Percentiles rank a stretch among this genome's conserved stretches.
Evolutionary conservation across 1,140 invertebrate genomes (phyloP).

Genomic region (Sitodiplosis mosellana): DNA sequence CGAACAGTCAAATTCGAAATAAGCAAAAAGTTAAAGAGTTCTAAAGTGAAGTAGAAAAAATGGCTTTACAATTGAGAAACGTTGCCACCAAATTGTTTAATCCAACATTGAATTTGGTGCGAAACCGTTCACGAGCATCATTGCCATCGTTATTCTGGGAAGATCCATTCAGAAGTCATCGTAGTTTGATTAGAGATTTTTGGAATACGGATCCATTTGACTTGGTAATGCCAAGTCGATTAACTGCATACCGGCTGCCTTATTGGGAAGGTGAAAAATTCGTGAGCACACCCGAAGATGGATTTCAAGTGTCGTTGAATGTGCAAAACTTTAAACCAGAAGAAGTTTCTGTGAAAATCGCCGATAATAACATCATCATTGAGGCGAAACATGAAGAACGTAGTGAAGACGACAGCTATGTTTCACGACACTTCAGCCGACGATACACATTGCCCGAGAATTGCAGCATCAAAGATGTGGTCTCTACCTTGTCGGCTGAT

Average conservation of each 20-base stretch:
- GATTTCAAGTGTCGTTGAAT: conserved; percentile 33
- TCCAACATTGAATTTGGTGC: not conserved
- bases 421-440: conserved; percentile 45
- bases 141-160: not conserved
- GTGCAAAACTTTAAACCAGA: conserved; percentile 47
- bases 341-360: conserved; percentile 37
- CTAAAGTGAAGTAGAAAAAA: not conserved
- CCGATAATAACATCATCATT: conserved; percentile 28
- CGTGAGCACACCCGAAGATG: not conserved
- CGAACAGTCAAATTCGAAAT: too few relatives aligned
- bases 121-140: not conserved
- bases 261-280: not conserved
- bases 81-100: not conserved
- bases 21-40: too few relatives aligned
- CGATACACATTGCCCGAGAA: conserved; percentile 39
- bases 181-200: not conserved
- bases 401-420: conserved; percentile 42
- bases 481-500: conserved; percentile 1
- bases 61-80: not conserved
- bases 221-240: not conserved
- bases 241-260: not conserved
- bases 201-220: not conserved
- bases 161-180: not conserved
- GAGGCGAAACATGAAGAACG: conserved; percentile 38
- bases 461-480: not conserved